phyloP scores from a whole-genome alignment of 1,140 invertebrate genomes.

The Luehdorfia chinensis region DNA sequence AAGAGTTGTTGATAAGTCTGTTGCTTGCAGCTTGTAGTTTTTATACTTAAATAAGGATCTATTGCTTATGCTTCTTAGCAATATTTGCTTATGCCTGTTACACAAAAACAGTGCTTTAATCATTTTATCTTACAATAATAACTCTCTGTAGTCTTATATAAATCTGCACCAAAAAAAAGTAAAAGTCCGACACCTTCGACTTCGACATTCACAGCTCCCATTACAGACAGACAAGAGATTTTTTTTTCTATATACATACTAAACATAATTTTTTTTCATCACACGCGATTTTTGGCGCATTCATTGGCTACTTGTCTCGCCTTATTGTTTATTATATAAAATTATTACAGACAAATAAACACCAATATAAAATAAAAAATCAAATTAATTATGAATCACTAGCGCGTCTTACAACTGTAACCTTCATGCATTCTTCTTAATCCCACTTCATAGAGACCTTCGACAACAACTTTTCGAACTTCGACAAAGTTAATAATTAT shows the following conservation, averaged over 20 bases:
- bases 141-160: conserved; percentile 8
- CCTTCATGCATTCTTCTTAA: too few relatives aligned
- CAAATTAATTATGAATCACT: too few relatives aligned
- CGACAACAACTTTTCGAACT: too few relatives aligned
- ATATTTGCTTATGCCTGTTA: conserved; percentile 2
- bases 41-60: neutral
- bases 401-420: too few relatives aligned
- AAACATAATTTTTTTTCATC: neutral
- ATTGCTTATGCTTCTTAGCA: neutral
- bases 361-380: neutral
- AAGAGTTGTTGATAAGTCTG: too few relatives aligned
- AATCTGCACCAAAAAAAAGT: conserved; percentile 10
- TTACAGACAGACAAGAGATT: conserved; percentile 2
- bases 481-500: too few relatives aligned
- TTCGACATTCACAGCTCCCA: neutral
- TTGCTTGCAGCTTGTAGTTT: neutral
- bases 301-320: conserved; percentile 7
- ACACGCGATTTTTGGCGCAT: conserved; percentile 1
- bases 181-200: neutral
- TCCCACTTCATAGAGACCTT: too few relatives aligned
- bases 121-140: conserved; percentile 14
- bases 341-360: neutral
- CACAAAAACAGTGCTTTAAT: conserved; percentile 4
- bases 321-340: conserved; percentile 1
- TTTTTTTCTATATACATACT: neutral